Percentiles rank a stretch among this genome's conserved stretches.
Conservation (phyloP, 2,797 vertebrate species). For the Sebastes miniatus region DNA sequence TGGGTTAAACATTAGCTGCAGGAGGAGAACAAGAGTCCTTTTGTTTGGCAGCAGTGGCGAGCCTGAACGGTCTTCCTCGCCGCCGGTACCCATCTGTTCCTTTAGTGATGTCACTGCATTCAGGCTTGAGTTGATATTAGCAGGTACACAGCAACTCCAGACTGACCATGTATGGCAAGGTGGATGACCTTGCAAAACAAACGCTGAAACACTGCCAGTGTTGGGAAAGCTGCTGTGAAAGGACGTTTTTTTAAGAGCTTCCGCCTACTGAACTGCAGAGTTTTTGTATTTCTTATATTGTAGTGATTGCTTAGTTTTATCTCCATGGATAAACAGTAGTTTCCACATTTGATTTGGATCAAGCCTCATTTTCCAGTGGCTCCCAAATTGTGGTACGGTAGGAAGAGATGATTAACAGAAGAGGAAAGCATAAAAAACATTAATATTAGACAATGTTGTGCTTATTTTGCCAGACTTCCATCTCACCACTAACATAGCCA, state of each 20-base stretch:
- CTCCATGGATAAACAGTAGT: neutral
- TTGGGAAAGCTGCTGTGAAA: neutral
- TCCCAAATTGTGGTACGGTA: neutral
- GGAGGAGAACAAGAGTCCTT: constrained; percentile 37
- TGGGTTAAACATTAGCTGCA: constrained; percentile 47
- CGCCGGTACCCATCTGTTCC: constrained; percentile 16
- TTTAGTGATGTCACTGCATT: constrained; percentile 3
- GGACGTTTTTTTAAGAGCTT: neutral
- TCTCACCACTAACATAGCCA: neutral
- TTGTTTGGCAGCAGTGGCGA: constrained; percentile 20
- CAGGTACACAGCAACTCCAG: neutral
- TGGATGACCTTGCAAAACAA: constrained; percentile 9
- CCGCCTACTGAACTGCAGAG: neutral
- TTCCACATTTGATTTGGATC: neutral
- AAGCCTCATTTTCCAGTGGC: neutral
- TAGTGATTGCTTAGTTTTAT: neutral
- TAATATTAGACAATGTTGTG: neutral
- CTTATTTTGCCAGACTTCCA: neutral
- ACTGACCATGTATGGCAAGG: neutral
- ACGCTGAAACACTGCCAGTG: neutral
- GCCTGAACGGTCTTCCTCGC: neutral
- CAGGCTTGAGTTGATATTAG: neutral
- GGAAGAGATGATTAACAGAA: neutral
- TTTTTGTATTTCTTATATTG: neutral
- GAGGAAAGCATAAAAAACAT: neutral